phyloP scores from a whole-genome alignment of 2,797 vertebrate genomes.

The Acipenser oxyrinchus region DNA sequence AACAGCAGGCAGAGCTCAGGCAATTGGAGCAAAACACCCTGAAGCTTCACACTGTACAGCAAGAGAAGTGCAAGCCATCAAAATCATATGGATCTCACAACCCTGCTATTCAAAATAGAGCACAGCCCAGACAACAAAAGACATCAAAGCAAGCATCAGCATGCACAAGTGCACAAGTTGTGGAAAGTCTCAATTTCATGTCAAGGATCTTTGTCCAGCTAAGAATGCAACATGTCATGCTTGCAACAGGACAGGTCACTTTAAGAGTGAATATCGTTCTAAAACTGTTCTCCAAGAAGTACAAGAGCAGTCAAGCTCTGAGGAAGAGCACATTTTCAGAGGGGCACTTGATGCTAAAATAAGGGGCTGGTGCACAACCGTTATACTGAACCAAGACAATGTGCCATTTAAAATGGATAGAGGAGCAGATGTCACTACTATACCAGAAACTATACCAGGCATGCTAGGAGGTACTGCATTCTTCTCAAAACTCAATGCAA shows the following conservation, averaged over 20 bases:
- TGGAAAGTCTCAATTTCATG: not conserved
- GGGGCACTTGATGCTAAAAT: not conserved
- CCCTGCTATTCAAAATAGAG: not conserved
- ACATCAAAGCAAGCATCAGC: no score
- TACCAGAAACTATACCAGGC: not conserved
- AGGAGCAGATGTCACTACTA: not conserved
- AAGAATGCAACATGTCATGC: not conserved
- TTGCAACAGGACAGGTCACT: not conserved
- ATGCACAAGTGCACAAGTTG: not conserved
- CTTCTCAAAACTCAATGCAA: no score
- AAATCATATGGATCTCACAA: not conserved
- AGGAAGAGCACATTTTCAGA: not conserved
- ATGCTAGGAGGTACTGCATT: no score
- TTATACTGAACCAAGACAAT: not conserved
- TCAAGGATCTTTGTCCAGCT: not conserved
- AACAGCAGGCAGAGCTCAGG: not conserved
- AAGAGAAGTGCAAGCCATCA: not conserved
- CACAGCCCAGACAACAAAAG: no score
- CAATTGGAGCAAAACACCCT: not conserved
- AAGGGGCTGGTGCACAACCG: not conserved
- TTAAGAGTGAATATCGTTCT: not conserved
- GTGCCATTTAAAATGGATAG: not conserved
- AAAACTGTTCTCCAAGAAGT: not conserved
- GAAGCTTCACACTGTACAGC: not conserved
- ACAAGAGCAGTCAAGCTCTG: not conserved